These are phyloP conservation scores for Sturmia bella DNA, from an alignment of 2,888 invertebrate genomes.

Conservation along the genomic window DNA sequence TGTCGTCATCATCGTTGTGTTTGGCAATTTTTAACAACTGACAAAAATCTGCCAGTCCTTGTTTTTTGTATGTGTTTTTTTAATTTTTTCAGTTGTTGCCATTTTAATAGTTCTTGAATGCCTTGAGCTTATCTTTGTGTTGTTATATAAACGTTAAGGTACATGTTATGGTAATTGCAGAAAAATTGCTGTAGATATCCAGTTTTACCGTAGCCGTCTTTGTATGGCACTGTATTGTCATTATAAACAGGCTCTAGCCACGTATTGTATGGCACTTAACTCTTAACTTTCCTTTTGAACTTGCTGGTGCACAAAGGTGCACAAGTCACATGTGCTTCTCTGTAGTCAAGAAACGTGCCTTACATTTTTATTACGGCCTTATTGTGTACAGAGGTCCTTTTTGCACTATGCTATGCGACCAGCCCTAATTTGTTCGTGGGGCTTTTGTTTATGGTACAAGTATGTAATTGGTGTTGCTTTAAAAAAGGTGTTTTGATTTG, in stretches of 20 bases:
- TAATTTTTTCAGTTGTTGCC: conserved; percentile 42
- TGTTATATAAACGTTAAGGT: conserved; percentile 60
- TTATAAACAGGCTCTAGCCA: conserved; percentile 64
- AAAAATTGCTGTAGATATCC: conserved; percentile 75
- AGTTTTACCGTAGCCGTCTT: conserved; percentile 40
- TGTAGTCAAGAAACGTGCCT: conserved; percentile 75
- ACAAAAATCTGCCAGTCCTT: conserved; percentile 70
- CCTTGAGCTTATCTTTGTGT: conserved; percentile 65
- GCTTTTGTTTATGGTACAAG: conserved; percentile 45
- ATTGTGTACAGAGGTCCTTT: conserved; percentile 25
- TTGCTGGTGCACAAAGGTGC: conserved; percentile 64
- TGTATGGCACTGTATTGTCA: conserved; percentile 33
- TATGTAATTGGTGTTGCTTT: background rate
- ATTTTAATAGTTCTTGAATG: conserved; percentile 70
- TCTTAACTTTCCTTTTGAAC: conserved; percentile 69
- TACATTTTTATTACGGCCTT: conserved; percentile 77
- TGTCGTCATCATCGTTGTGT: conserved; percentile 15
- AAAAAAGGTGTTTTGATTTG: conserved; percentile 31
- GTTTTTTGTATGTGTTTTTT: conserved; percentile 7
- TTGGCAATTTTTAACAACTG: conserved; percentile 70
- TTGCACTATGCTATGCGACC: conserved; percentile 31
- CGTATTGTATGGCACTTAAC: conserved; percentile 69
- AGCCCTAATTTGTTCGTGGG: conserved; percentile 62
- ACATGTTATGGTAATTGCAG: conserved; percentile 77
- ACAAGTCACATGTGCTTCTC: conserved; percentile 68